Percentiles rank a stretch among this genome's conserved stretches.
These are phyloP conservation scores for Drosophila maculinotata DNA, from an alignment of 2,888 invertebrate species.

Conservation along the genomic window DNA sequence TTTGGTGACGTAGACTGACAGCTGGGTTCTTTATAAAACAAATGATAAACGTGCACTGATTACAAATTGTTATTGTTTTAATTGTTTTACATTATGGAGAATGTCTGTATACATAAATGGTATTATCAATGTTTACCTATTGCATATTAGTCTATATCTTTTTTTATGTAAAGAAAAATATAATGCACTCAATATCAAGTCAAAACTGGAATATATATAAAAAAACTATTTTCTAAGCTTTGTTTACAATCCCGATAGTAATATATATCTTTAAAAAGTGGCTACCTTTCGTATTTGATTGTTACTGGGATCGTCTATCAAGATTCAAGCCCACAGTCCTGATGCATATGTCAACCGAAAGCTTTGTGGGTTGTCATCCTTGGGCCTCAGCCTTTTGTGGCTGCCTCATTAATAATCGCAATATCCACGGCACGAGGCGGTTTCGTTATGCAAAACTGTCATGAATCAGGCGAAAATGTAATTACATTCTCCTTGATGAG, in stretches of 20 bases:
- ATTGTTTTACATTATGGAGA: neutral
- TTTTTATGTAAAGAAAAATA: too few relatives aligned
- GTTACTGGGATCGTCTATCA: slow-evolving; percentile 15
- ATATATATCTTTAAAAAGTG: too few relatives aligned
- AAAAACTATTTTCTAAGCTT: too few relatives aligned
- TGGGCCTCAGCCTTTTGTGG: slow-evolving; percentile 53
- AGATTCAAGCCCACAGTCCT: neutral
- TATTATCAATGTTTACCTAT: too few relatives aligned
- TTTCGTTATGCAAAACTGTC: slow-evolving; percentile 78
- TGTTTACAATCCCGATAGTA: too few relatives aligned
- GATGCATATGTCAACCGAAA: slow-evolving; percentile 19
- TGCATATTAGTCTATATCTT: too few relatives aligned
- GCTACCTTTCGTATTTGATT: slow-evolving; percentile 12
- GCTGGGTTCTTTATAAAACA: neutral
- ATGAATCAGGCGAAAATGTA: slow-evolving; percentile 77
- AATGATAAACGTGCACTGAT: neutral
- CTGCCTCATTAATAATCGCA: slow-evolving; percentile 76
- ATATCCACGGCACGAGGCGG: slow-evolving; percentile 56
- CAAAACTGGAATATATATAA: too few relatives aligned
- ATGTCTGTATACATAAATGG: too few relatives aligned
- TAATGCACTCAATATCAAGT: too few relatives aligned
- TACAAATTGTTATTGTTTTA: neutral
- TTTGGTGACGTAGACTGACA: neutral
- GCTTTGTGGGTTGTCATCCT: slow-evolving; percentile 20
- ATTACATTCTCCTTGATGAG: slow-evolving; percentile 76